Evolutionary conservation across 1,140 invertebrate species (phyloP).

Genomic region (Drosophila novamexicana): DNA sequence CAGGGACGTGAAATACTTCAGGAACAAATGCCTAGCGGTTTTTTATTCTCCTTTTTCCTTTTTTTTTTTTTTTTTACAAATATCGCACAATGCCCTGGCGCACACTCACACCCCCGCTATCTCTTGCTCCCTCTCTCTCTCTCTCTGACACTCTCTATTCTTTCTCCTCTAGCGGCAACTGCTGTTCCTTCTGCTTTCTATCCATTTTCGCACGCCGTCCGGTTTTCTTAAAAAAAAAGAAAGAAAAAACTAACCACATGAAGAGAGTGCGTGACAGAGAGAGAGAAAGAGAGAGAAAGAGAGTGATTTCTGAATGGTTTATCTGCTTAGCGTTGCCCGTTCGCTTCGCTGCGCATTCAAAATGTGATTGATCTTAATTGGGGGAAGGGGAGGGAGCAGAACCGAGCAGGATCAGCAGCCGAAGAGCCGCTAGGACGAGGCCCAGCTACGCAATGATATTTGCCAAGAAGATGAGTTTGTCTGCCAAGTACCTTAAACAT

Average conservation of each 20-base stretch:
- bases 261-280: conserved; percentile 2
- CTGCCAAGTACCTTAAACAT: conserved; percentile 32
- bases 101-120: neutral
- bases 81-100: conserved; percentile 57
- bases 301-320: conserved; percentile 49
- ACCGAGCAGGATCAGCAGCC: conserved; percentile 1
- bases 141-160: neutral
- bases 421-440: conserved; percentile 13
- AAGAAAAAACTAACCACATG: conserved; percentile 20
- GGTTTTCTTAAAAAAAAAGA: conserved; percentile 37
- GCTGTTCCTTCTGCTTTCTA: conserved; percentile 23
- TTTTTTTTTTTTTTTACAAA: conserved; percentile 55
- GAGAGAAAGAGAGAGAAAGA: neutral
- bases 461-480: conserved; percentile 51
- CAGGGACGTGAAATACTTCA: conserved; percentile 63
- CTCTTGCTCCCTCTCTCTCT: conserved; percentile 19
- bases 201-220: conserved; percentile 55
- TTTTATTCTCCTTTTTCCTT: conserved; percentile 36
- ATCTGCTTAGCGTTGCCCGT: conserved; percentile 58
- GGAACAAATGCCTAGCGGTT: conserved; percentile 72
- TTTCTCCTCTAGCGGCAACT: conserved; percentile 7
- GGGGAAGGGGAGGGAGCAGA: conserved; percentile 2
- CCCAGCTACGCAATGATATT: conserved; percentile 48
- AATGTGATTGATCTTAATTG: conserved; percentile 81
- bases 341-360: conserved; percentile 55